Base-by-base conservation (phyloP, 2,888 invertebrate species). In the Hirtodrosophila alboralis region DNA sequence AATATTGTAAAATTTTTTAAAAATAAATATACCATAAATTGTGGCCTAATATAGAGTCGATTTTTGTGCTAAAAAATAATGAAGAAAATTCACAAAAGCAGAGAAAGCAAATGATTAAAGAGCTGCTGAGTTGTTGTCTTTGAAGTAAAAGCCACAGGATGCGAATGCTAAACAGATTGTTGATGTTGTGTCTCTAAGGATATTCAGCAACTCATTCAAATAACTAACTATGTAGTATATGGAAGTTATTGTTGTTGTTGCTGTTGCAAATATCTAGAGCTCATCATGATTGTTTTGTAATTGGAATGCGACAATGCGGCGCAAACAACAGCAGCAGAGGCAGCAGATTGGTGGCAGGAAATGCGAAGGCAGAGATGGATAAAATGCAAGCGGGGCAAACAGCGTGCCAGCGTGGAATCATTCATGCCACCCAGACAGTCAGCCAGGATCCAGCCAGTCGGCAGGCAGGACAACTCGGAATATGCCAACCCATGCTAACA, bases 271-370 rank as follows among this genome's bases (percentile, higher is more conserved):
- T 81, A 84, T 78, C 60, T 84, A 54, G 83, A 71, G 75, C 86
- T 85, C 84, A 66, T 85, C 79, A 79, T 75, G 84, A 80, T 80
- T 80, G 79, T 85, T 85, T 85, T 83, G 79, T 85, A 83, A 85
- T 80, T 80, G 86, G 84, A 79, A 83, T 79, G 85, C 78, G 62
- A 76, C 85, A 78, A 65, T 60, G 81, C 54, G 56, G 58, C 64
- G 54, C 63, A 66, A 66, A 49, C 52, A 49, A 45, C 27, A 28
- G 33, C 47, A 48, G 33, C 13, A 34, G 51, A 4, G 34, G 36
- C 27, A 43, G 34, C 12, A 30, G 33, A 33, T 18, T 14, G 28
- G 52, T 31, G 9, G 43, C 49, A 48, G 54, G 33, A 57, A 71
- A 49, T n/a, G n/a, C 33, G 51, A 43, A 64, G 81, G 76, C 62